Base-by-base conservation (phyloP, 2,888 invertebrate genomes). In the Leptinotarsa juncta region DNA sequence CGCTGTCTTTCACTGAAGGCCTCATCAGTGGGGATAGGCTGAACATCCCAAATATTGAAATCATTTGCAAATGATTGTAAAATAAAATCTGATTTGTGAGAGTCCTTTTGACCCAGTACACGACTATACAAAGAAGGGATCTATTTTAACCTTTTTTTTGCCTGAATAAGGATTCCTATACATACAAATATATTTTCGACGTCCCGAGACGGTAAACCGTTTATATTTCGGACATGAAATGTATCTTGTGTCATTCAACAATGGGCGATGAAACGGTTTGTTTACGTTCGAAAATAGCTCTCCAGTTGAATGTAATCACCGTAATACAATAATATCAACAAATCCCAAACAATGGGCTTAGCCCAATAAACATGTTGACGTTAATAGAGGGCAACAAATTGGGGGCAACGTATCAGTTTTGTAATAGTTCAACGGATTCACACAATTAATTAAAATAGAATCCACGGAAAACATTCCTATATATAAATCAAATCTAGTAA, bases 261-360 rank as follows among this genome's bases (percentile, higher is more conserved):
- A 73, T 73, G 49, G 73, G 23, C 48, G 48, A 53, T 26, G 69
- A 70, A 73, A 70, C 18, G 73, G 55, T 70, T 55, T 73, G 73
- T 73, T 70, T 73, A 65, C 65, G 51, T 69, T 69, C 70, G 48
- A 53, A 71, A 74, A 74, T 74, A 74, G 74, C 74, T 53, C 32
- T 57, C 70, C 67, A 71, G 62, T 71, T 67, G 74, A 62, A 65
- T 66, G 65, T 70, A 70, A 73, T 74, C 67, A 70, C 67, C 51
- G 70, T 74, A 67, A 60, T 67, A 68, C 55, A 69, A 69, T 69
- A 69, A 71, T 68, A 71, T 74, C 71, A 74, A 74, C 74, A 42
- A 71, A 71, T 69, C 57, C 65, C 51, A 71, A 71, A 71, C 67
- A 74, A 60, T 71, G 65, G 71, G 65, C 55, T 55, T 65, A 71